Evolutionary conservation across 2,797 vertebrate genomes (phyloP).

Genomic region (Sebastes cheni): DNA sequence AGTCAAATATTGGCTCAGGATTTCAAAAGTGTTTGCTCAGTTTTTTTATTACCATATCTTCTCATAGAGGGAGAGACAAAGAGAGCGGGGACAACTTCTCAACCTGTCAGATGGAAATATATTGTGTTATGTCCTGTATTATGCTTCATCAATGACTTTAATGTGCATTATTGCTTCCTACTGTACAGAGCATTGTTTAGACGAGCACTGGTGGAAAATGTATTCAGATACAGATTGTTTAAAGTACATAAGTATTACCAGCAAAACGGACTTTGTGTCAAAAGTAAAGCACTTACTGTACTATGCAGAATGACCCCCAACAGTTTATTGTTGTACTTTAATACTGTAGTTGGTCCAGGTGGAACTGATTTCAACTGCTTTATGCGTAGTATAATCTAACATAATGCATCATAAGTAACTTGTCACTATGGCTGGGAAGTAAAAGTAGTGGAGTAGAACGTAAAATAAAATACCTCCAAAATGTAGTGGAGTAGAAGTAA

Average conservation of each 20-base stretch:
- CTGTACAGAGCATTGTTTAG: not conserved
- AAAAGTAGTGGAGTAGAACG: not conserved
- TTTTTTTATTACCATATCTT: conserved; percentile 5
- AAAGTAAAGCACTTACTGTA: not conserved
- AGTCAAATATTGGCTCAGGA: conserved; percentile 53
- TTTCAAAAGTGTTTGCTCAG: conserved; percentile 52
- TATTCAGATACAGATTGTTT: not conserved
- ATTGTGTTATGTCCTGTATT: not conserved
- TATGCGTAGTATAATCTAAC: not conserved
- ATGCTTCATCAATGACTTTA: not conserved
- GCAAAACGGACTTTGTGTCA: not conserved
- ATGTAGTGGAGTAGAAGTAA: too few relatives aligned
- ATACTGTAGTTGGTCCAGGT: not conserved
- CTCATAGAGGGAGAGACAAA: not conserved
- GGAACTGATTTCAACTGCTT: not conserved
- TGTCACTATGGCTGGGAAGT: not conserved
- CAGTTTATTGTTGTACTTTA: not conserved
- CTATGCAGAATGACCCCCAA: not conserved
- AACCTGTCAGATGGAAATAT: not conserved
- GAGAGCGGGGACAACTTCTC: not conserved
- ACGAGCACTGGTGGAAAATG: not conserved
- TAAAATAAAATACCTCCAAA: not conserved
- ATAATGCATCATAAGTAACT: not conserved
- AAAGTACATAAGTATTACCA: not conserved
- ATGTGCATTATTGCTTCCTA: not conserved